Evolutionary conservation across 2,888 invertebrate genomes (phyloP).

Genomic region (Tiliacea aurago): DNA sequence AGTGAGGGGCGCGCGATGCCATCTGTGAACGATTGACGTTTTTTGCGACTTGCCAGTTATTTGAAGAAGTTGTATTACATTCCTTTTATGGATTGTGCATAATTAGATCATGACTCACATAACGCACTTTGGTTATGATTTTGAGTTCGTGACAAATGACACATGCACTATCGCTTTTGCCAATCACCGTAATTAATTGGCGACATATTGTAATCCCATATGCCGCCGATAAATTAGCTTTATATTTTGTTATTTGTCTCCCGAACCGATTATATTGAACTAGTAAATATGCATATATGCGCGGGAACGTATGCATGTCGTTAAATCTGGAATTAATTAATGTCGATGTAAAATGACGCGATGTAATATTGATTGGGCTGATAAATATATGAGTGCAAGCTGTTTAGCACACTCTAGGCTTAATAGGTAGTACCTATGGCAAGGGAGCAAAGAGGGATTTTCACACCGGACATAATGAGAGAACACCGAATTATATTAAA

Average conservation of each 20-base stretch:
- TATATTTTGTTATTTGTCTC: slow-evolving; percentile 4
- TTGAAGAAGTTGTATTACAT: slow-evolving; percentile 37
- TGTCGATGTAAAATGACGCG: background rate
- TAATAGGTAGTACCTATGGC: too few species aligned
- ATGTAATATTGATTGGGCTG: background rate
- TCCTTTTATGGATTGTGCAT: slow-evolving; percentile 42
- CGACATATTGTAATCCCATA: slow-evolving; percentile 2
- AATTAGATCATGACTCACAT: slow-evolving; percentile 36
- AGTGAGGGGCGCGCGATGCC: slow-evolving; percentile 58
- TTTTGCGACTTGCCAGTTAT: slow-evolving; percentile 46
- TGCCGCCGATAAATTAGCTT: slow-evolving; percentile 16
- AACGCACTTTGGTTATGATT: background rate
- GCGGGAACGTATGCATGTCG: slow-evolving; percentile 14
- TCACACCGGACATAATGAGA: background rate
- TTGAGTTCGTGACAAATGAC: background rate
- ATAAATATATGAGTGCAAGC: background rate
- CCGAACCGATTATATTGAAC: background rate
- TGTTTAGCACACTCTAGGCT: background rate
- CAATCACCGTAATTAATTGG: slow-evolving; percentile 17
- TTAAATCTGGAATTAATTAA: background rate
- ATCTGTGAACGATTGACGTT: slow-evolving; percentile 72
- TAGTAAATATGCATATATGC: background rate
- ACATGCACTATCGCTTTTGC: slow-evolving; percentile 1
- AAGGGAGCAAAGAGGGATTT: background rate
- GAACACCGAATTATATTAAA: background rate